Evolutionary conservation across 2,888 invertebrate genomes (phyloP), one percentile per base, ranked within the genome.

Genomic region (Octodonta nipae): DNA sequence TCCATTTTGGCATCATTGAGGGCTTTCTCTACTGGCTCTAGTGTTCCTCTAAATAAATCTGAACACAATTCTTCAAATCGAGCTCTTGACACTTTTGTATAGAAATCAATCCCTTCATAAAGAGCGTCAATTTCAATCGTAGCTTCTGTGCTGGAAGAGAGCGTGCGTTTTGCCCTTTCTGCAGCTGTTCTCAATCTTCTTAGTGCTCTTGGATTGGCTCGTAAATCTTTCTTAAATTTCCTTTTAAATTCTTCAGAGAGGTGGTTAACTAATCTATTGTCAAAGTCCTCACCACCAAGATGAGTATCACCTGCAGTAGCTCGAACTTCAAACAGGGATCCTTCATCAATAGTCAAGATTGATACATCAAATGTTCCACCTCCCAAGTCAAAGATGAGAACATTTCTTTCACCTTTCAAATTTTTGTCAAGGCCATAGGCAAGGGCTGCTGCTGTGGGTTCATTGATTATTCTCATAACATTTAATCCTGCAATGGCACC

Each of bases 251-350:
- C 81, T 5, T 78, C 73, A 3, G 47, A 55, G 66, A 75, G 65
- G 51, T 71, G 66, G 34, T 55, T 65, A 5, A 73, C 72, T 47
- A 74, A 49, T 12, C 71, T 60, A 46, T 68, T 71, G 41, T 67
- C 66, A 42, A 67, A 67, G 58, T 81, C 75, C 56, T 82, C 81
- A 7, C 82, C 82, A 13, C 83, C 83, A 32, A 84, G 66, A 54
- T 84, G 86, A 4, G 86, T 86, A 54, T 87, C 86, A 17, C 85
- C 85, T 16, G 83, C 81, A 2, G 84, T 87, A 1, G 86, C 68
- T 55, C 74, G 78, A 3, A 84, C 86, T 2, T 86, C 85, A 61
- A 86, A 85, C 57, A 86, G 82, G 11, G 83, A 82, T 28, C 66
- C 66, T 59, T 84, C 83, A 52, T 82, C 83, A 54, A 86, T 85